phyloP scores from a whole-genome alignment of 1,140 invertebrate genomes.

The Drosophila arizonae region DNA sequence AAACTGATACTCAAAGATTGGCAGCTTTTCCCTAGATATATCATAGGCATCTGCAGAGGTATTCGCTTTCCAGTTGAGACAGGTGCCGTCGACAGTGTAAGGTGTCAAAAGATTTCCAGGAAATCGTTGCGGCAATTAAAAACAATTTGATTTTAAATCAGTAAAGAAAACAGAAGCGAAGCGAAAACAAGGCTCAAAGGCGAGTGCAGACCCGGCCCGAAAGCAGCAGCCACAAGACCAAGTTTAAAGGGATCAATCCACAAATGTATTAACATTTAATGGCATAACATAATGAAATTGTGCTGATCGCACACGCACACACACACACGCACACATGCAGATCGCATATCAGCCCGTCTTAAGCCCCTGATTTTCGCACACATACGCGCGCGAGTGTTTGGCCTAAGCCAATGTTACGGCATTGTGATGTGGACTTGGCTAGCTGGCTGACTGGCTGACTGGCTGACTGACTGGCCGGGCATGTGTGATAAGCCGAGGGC shows the following conservation, averaged over 20 bases:
- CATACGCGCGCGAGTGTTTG: conserved; percentile 9
- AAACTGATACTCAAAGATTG: no score
- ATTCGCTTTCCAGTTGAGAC: background rate
- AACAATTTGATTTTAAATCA: conserved; percentile 80
- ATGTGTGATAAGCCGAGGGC: conserved; percentile 59
- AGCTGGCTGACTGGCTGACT: background rate
- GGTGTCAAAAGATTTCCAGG: conserved; percentile 69
- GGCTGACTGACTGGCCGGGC: conserved; percentile 19
- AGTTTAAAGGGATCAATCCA: conserved; percentile 41
- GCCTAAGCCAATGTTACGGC: conserved; percentile 81
- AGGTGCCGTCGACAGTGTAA: conserved; percentile 2
- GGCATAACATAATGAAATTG: conserved; percentile 78
- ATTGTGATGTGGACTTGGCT: conserved; percentile 52
- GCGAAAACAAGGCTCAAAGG: conserved; percentile 5
- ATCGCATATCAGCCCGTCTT: conserved; percentile 32
- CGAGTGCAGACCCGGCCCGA: background rate
- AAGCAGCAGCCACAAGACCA: background rate
- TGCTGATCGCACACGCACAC: conserved; percentile 33
- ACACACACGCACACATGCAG: conserved; percentile 4
- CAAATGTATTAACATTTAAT: conserved; percentile 70
- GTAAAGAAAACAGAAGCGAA: conserved; percentile 62
- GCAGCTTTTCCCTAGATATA: no score
- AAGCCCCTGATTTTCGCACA: conserved; percentile 75
- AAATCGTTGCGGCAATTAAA: conserved; percentile 71
- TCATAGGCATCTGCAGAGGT: no score